phyloP scores from a whole-genome alignment of 2,113 vertebrate species.

The Saguinus imperator region DNA sequence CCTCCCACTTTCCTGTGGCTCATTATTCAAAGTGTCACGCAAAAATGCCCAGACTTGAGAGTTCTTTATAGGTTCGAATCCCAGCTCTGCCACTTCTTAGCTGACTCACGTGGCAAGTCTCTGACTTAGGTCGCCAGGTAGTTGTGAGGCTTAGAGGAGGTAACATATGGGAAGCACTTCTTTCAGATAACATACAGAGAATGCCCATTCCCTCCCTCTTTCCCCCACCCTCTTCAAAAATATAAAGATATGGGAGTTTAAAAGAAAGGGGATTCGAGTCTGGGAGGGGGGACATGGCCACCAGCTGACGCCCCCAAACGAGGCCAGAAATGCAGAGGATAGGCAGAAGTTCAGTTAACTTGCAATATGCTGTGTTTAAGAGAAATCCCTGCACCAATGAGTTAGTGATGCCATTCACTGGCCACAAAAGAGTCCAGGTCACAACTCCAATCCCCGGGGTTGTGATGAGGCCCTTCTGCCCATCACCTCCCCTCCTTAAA shows the following conservation, averaged over 20 bases:
- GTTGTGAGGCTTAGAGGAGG: constrained; percentile 9
- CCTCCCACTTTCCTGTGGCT: accelerated
- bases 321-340: background rate
- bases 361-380: background rate
- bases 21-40: background rate
- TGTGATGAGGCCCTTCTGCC: background rate
- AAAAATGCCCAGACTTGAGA: background rate
- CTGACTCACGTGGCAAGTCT: background rate
- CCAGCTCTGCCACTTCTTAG: background rate
- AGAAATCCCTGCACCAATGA: background rate
- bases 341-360: background rate
- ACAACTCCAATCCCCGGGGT: background rate
- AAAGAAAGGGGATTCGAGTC: background rate
- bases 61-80: background rate
- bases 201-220: background rate
- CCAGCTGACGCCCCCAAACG: background rate
- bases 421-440: background rate
- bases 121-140: background rate
- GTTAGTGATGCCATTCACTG: background rate
- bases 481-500: background rate
- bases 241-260: background rate
- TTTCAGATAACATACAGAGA: background rate
- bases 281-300: background rate
- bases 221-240: background rate
- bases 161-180: background rate